Percentiles rank a stretch among this genome's conserved stretches.
Conservation (phyloP, 2,888 invertebrate genomes). For the Eugnorisma glareosa region DNA sequence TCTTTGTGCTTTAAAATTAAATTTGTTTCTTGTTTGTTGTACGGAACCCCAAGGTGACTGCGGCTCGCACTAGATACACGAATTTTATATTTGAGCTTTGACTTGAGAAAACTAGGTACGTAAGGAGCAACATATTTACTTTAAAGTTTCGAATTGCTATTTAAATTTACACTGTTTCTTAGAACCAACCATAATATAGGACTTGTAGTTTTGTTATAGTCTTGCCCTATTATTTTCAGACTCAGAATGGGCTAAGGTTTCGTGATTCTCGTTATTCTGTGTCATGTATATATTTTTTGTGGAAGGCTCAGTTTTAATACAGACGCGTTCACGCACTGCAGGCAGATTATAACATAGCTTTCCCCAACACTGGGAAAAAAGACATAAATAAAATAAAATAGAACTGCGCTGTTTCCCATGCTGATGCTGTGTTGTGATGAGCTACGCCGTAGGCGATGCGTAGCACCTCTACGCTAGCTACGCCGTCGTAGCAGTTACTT, state of each 20-base stretch:
- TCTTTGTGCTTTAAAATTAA: slow-evolving; percentile 58
- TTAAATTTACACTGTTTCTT: not conserved
- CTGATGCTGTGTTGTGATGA: not conserved
- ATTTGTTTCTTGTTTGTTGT: slow-evolving; percentile 45
- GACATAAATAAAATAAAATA: slow-evolving; percentile 8
- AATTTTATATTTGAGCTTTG: slow-evolving; percentile 37
- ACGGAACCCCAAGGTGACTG: slow-evolving; percentile 19
- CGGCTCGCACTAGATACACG: slow-evolving; percentile 3
- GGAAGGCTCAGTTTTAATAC: not conserved
- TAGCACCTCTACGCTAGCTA: slow-evolving; percentile 30
- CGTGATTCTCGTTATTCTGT: not conserved
- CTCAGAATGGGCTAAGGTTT: not conserved
- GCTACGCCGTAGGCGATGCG: slow-evolving; percentile 42
- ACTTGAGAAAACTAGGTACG: slow-evolving; percentile 11
- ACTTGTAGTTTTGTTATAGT: not conserved
- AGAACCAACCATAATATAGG: not conserved
- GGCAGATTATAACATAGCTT: not conserved
- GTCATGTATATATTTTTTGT: not conserved
- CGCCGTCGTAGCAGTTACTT: slow-evolving; percentile 20
- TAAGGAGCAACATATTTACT: slow-evolving; percentile 7
- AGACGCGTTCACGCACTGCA: not conserved
- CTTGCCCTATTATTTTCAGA: not conserved
- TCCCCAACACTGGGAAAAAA: not conserved
- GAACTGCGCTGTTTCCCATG: not conserved
- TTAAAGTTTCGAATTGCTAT: not conserved